Base-by-base conservation (phyloP, 2,888 invertebrate species). In the Gibbula magus region DNA sequence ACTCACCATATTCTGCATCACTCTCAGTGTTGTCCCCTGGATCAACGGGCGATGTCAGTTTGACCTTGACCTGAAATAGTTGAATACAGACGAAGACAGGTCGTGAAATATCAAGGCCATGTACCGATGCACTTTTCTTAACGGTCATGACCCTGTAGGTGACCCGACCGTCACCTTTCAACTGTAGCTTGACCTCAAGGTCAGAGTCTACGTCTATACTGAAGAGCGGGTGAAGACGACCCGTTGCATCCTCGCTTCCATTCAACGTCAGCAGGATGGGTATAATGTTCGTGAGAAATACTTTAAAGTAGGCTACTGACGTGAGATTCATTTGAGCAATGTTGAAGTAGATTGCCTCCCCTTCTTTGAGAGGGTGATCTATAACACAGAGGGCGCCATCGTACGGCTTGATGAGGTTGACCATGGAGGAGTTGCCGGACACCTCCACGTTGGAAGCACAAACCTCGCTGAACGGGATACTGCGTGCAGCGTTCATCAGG, bases 251-350 rank as follows among this genome's bases (percentile, higher is more conserved):
- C 61, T 29, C 61, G 29, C 61, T 22, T 4, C 61, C 29, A 18
- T 61, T 61, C 61, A 61, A 61, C 16, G 61, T 61, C 10, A 61
- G 29, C 61, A 61, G 29, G 29, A 61, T 29, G 3, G 61, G 61
- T 61, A 61, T 61, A 29, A 61, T 61, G 29, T 61, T 61, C 18
- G 61, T 61, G 29, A 61, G 61, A 25, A 61, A 61, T 16, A 61
- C 61, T 61, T 61, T 61, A 13, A 61, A 25, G 29, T 61, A 61
- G 20, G 61, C 61, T 16, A 61, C 61, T 10, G 61, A 61, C 13
- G 61, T 61, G 61, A 61, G 29, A 61, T 61, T 61, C 61, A 61
- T 61, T 61, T 61, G 61, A 61, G 61, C 61, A 61, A 61, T 61
- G 61, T 29, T 61, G 29, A 61, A 61, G 29, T 61, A 29, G 61